Evolutionary conservation across 2,888 invertebrate genomes (phyloP).

Genomic region (Heliconius charithonia): DNA sequence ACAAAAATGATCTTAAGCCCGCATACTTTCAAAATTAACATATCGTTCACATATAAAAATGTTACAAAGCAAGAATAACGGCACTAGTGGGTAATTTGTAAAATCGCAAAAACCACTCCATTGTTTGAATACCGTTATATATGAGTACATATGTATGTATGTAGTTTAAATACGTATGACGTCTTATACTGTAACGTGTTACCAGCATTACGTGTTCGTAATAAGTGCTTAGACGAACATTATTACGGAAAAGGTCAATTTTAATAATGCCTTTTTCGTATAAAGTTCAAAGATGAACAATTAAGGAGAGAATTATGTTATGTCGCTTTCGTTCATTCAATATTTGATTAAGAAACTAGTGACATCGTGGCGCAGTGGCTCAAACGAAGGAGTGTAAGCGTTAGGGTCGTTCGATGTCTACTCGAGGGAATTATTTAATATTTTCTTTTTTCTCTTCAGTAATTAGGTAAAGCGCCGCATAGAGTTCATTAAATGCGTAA

Average conservation of each 20-base stretch:
- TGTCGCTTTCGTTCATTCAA: constrained; percentile 22
- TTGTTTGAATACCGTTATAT: constrained; percentile 50
- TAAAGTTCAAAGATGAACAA: constrained; percentile 44
- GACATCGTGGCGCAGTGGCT: too few species aligned
- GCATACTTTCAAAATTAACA: constrained; percentile 30
- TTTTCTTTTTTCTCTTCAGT: too few species aligned
- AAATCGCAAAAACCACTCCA: constrained; percentile 46
- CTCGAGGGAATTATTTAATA: too few species aligned
- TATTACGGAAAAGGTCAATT: constrained; percentile 50
- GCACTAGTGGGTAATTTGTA: constrained; percentile 38
- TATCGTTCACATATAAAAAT: constrained; percentile 22
- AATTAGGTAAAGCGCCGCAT: accelerated
- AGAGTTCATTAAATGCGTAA: background rate
- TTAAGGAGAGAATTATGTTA: constrained; percentile 4
- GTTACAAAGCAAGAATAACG: constrained; percentile 45
- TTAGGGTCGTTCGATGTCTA: background rate
- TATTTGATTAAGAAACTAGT: constrained; percentile 1
- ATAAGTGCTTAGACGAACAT: constrained; percentile 45
- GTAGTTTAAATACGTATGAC: constrained; percentile 9
- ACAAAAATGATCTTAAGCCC: constrained; percentile 1
- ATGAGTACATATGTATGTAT: constrained; percentile 9
- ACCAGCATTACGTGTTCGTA: constrained; percentile 36
- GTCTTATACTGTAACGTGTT: constrained; percentile 22
- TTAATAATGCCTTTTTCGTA: constrained; percentile 47
- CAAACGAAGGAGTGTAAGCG: background rate